Base-by-base conservation (phyloP, 2,888 invertebrate species). In the Glaucopsyche alexis region DNA sequence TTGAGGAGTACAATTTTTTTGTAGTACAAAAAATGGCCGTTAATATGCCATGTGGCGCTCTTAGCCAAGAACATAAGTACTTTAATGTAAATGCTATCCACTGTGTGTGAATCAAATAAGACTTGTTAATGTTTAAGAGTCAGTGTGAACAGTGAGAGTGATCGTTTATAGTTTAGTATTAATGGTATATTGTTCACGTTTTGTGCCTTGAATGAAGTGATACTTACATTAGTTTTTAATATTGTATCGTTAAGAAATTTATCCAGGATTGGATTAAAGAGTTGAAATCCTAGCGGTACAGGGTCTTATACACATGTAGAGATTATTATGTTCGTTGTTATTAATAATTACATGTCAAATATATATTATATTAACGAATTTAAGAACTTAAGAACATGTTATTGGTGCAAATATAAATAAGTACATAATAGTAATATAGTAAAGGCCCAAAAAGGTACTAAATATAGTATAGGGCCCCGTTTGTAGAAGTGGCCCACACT, bases 201-300 rank as follows among this genome's bases (percentile, higher is more conserved):
- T 67, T 82, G 88, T 90, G 90, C 90, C 89, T 91, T 90, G 80
- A 83, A 80, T 82, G 80, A 84, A 85, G 81, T 85, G 84, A 85
- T 85, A 84, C 79, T 80, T 84, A 81, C 76, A 16, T 72, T 69
- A 69, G 69, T 47, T 38, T 49, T 13, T 11, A 69, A 47, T 70
- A 74, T 75, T 64, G 64, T 73, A 73, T 72, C 67, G 64, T 73
- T 70, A 72, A 47, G 14, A 71, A 55, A 4, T 47, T 7, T 11
- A 45, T 16, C 19, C 67, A 67, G 67, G 67, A 45, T 67, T 19
- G 67, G 67, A 67, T 67, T 5, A 42, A 67, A 45, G 16, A 29
- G 19, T 60, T 29, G 60, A 45, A 45, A 67, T 67, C 60, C 13
- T 29, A 29, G 13, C 16, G 19, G 29, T 29, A 60, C 60, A 60